A percentile compares a stretch with the other conserved stretches of the same genome.
Conservation (phyloP, 2,797 vertebrate genomes). For the Lithobates pipiens region DNA sequence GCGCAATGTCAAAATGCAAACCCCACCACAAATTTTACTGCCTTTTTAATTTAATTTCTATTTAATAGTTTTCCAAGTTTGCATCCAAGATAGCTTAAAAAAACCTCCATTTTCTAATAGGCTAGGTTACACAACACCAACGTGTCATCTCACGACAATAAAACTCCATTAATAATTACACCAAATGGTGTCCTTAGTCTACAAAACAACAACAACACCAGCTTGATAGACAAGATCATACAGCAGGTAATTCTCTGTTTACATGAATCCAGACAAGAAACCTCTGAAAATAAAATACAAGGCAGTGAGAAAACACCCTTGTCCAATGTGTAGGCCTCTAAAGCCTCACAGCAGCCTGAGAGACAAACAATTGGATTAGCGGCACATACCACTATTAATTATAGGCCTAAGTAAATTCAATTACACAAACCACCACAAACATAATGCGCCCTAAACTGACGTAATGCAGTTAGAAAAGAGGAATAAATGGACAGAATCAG, state of each 20-base stretch:
- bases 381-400: slow-evolving; percentile 31
- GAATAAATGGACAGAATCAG: background rate
- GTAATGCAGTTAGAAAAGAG: slow-evolving; percentile 2
- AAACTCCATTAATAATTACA: background rate
- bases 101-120: background rate
- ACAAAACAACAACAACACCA: background rate
- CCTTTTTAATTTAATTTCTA: background rate
- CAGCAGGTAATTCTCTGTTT: background rate
- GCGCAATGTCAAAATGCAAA: background rate
- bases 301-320: background rate
- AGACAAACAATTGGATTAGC: slow-evolving; percentile 16
- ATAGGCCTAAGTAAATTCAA: slow-evolving; percentile 18
- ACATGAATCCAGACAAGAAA: background rate
- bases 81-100: background rate
- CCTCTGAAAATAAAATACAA: background rate
- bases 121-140: background rate
- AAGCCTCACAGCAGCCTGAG: background rate
- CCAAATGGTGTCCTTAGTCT: background rate
- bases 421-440: slow-evolving; percentile 25
- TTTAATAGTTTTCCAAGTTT: background rate
- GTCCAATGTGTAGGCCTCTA: background rate
- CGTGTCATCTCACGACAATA: background rate
- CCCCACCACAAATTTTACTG: slow-evolving; percentile 7
- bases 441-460: slow-evolving; percentile 20
- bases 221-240: background rate